Percentiles rank a stretch among this genome's conserved stretches.
Conservation (phyloP, 2,113 vertebrate genomes). For the Albula goreensis region DNA sequence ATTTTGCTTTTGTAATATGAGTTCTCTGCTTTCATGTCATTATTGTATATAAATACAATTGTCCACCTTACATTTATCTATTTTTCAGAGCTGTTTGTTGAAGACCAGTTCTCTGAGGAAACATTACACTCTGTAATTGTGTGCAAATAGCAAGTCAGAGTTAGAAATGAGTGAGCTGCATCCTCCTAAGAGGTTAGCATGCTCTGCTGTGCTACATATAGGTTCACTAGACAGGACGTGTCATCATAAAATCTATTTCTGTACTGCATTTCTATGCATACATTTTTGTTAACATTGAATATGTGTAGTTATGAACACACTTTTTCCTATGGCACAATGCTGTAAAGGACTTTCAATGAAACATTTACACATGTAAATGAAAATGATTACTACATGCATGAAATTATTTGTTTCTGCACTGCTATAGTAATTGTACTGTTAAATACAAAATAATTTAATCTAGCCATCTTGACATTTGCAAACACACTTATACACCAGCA, state of each 20-base stretch:
- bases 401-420: no score
- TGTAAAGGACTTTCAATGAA: no score
- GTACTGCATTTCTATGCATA: neutral
- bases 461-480: no score
- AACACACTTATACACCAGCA: no score
- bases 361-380: no score
- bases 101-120: constrained; percentile 20
- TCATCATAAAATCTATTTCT: neutral
- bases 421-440: no score
- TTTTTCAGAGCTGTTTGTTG: constrained; percentile 5
- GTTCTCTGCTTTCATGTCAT: neutral
- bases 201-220: constrained; percentile 4
- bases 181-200: constrained; percentile 9
- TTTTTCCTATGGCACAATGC: no score
- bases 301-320: no score
- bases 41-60: neutral
- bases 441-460: no score
- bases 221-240: constrained; percentile 1
- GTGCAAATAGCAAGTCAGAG: constrained; percentile 13
- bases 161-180: constrained; percentile 26
- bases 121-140: constrained; percentile 14
- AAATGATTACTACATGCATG: no score
- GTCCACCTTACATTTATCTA: neutral
- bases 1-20: neutral
- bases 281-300: no score